phyloP scores from a whole-genome alignment of 2,797 vertebrate species.

The Schizopygopsis malacanthus region DNA sequence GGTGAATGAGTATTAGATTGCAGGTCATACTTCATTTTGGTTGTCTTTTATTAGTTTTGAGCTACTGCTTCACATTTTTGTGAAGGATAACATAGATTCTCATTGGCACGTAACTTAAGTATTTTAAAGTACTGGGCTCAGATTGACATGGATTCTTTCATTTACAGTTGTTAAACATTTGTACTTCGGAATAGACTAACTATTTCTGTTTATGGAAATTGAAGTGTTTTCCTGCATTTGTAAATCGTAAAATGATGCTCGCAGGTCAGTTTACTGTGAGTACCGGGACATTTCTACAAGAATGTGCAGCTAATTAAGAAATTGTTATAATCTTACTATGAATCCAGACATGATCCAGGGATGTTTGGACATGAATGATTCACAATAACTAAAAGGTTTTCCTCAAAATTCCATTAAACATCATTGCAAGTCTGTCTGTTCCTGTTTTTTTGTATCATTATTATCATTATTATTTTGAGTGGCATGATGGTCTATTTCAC shows the following conservation, averaged over 20 bases:
- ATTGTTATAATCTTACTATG: conserved; percentile 72
- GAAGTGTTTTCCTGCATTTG: conserved; percentile 60
- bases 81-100: conserved; percentile 69
- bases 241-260: conserved; percentile 64
- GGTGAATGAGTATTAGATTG: conserved; percentile 72
- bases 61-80: conserved; percentile 37
- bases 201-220: conserved; percentile 64
- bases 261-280: conserved; percentile 67
- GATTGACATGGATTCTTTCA: conserved; percentile 69
- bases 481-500: conserved; percentile 62
- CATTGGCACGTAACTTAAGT: conserved; percentile 70
- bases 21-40: conserved; percentile 54
- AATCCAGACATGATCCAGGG: conserved; percentile 72
- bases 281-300: conserved; percentile 71
- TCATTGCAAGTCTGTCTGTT: conserved; percentile 81
- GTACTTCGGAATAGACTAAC: conserved; percentile 68
- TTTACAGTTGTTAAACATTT: conserved; percentile 70
- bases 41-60: conserved; percentile 37
- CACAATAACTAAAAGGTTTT: conserved; percentile 68
- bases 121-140: conserved; percentile 72
- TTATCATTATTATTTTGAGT: background rate
- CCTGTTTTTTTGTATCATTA: conserved; percentile 70
- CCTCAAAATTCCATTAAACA: conserved; percentile 84
- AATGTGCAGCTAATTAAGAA: conserved; percentile 79
- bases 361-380: conserved; percentile 76